A percentile compares a stretch with the other conserved stretches of the same genome.
phyloP scores from a whole-genome alignment of 1,140 invertebrate species.

The Araneus ventricosus region DNA sequence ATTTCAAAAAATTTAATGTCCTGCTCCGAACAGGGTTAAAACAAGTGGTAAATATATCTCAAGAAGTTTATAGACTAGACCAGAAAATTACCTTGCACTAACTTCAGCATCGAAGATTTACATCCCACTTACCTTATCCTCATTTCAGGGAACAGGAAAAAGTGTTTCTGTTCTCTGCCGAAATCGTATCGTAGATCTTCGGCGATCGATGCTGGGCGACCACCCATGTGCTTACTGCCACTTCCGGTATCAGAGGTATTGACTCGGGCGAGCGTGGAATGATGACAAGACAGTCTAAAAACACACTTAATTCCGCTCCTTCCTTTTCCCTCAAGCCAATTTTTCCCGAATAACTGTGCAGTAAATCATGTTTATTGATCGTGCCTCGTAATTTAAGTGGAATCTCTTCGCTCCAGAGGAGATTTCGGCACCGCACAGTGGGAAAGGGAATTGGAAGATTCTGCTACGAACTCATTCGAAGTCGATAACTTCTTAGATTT shows the following conservation, averaged over 20 bases:
- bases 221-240: background rate
- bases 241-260: background rate
- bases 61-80: no score
- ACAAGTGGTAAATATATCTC: no score
- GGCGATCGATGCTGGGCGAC: background rate
- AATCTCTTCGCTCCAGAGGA: background rate
- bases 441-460: background rate
- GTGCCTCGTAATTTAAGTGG: background rate
- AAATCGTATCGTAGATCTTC: background rate
- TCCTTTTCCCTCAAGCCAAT: background rate
- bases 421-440: background rate
- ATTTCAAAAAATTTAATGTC: no score
- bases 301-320: background rate
- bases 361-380: conserved; percentile 14
- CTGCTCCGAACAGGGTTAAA: no score
- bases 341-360: background rate
- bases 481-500: background rate
- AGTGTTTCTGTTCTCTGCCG: background rate
- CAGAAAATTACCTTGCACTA: no score
- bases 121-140: background rate
- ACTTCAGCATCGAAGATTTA: no score
- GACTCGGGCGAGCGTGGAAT: background rate
- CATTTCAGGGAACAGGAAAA: background rate
- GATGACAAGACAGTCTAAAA: background rate
- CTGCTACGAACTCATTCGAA: background rate